Evolutionary conservation across 1,140 invertebrate genomes (phyloP).

Genomic region (Lordiphosa stackelbergi): DNA sequence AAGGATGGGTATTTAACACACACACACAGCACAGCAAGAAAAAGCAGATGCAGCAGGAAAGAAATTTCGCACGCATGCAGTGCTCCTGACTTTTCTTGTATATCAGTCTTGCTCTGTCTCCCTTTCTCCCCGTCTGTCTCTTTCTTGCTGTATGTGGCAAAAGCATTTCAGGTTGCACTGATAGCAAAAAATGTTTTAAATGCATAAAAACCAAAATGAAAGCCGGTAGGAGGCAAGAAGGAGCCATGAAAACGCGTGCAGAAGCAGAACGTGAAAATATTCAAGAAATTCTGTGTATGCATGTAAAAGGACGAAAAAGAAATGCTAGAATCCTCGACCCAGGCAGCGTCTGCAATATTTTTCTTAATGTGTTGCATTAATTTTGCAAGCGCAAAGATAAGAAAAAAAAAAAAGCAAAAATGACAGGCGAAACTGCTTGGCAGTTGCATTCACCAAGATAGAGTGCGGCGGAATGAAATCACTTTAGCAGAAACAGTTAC

Average conservation of each 20-base stretch:
- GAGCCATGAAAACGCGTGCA: constrained; percentile 10
- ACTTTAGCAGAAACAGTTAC: constrained; percentile 41
- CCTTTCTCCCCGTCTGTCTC: constrained; percentile 5
- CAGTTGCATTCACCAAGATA: constrained; percentile 20
- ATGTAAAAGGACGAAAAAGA: constrained; percentile 22
- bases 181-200: constrained; percentile 56
- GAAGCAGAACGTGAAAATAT: constrained; percentile 60
- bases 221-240: constrained; percentile 23
- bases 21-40: constrained; percentile 23
- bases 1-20: constrained; percentile 11
- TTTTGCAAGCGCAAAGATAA: constrained; percentile 61
- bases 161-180: constrained; percentile 61
- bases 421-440: constrained; percentile 32
- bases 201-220: constrained; percentile 36
- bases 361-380: constrained; percentile 70
- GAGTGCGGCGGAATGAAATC: constrained; percentile 18
- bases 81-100: not conserved
- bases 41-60: constrained; percentile 49
- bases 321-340: constrained; percentile 21
- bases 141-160: constrained; percentile 24
- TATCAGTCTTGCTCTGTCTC: not conserved
- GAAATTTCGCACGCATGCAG: constrained; percentile 31
- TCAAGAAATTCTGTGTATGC: constrained; percentile 41
- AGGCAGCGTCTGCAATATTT: constrained; percentile 51
- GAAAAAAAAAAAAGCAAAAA: constrained; percentile 43